phyloP scores from a whole-genome alignment of 1,140 invertebrate genomes.

The Habropoda laboriosa region DNA sequence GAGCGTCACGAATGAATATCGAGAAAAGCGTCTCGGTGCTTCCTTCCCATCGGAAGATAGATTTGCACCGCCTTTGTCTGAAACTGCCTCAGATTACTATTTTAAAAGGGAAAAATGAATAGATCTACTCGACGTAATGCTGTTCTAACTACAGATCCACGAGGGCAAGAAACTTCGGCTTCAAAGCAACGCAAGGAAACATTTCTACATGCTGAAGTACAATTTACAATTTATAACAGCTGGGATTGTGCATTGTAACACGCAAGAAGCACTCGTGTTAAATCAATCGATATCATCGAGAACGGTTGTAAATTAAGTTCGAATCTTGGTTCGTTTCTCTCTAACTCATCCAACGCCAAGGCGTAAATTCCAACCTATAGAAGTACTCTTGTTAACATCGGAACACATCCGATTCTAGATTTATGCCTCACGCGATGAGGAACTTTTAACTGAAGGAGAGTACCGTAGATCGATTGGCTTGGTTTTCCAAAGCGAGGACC shows the following conservation, averaged over 20 bases:
- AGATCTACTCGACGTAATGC: no score
- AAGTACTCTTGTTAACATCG: slow-evolving; percentile 42
- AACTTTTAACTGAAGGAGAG: slow-evolving; percentile 54
- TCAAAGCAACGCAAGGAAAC: no score
- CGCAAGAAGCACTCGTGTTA: no score
- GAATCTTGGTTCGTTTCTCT: slow-evolving; percentile 13
- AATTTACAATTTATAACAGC: no score
- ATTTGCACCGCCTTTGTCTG: no score
- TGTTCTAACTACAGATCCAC: no score
- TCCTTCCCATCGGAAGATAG: background rate
- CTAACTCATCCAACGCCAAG: slow-evolving; percentile 15
- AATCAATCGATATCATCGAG: background rate
- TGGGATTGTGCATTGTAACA: no score
- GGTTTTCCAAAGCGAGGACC: background rate
- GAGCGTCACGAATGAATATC: slow-evolving; percentile 10
- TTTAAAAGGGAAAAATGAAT: background rate
- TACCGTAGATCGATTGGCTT: slow-evolving; percentile 32
- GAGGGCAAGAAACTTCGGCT: no score
- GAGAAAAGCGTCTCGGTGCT: background rate
- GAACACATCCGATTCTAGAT: slow-evolving; percentile 41
- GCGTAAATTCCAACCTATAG: slow-evolving; percentile 43
- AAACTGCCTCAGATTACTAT: background rate
- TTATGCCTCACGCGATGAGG: slow-evolving; percentile 52
- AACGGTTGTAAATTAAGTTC: slow-evolving; percentile 23
- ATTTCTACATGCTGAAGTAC: no score